Base-by-base conservation (phyloP, 2,888 invertebrate species). In the Syrphus vitripennis region DNA sequence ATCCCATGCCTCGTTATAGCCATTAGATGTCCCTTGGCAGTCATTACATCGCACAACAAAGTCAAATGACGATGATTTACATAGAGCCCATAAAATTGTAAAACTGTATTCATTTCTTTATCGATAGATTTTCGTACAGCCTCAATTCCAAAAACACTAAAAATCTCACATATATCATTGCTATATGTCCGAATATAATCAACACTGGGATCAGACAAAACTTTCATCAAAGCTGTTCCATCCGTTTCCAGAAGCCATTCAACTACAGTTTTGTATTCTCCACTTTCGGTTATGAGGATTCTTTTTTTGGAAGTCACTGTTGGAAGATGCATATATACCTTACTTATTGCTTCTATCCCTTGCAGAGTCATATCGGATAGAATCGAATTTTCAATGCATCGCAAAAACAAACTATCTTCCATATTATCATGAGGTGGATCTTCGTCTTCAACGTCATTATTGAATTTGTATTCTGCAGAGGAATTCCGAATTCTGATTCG, bases 1-100 rank as follows among this genome's bases (percentile, higher is more conserved):
- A 99, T 99, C 89, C 99, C 99, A 94, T 99, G 99, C 93, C 99
- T 97, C 53, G 99, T 99, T 91, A 99, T 99, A 83, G 99, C 98
- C 99, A 99, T 99, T 91, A 99, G 95, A 93, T 99, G 98, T 92
- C 99, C 99, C 92, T 99, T 99, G 14, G 98, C 98, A 1, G 99
- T 99, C 99, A 99, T 99, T 0, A 99, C 98, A 93, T 99, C 99
- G 93, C 99, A 99, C 90, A 99, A 95, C 92, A 99, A 94, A 26
- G 98, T 98, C 92, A 99, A 94, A 93, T 99, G 99, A 59, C 99
- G 96, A 92, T 99, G 99, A 94, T 99, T 99, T 90, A 99, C 99
- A 94, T 99, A 99, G 53, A 98, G 95, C 90, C 99, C 99, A 92
- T 99, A 99, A 94, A 99, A 99, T 91, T 98, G 97, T 92, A 99